phyloP scores from a whole-genome alignment of 2,797 vertebrate species.

The Bovichtus diacanthus region DNA sequence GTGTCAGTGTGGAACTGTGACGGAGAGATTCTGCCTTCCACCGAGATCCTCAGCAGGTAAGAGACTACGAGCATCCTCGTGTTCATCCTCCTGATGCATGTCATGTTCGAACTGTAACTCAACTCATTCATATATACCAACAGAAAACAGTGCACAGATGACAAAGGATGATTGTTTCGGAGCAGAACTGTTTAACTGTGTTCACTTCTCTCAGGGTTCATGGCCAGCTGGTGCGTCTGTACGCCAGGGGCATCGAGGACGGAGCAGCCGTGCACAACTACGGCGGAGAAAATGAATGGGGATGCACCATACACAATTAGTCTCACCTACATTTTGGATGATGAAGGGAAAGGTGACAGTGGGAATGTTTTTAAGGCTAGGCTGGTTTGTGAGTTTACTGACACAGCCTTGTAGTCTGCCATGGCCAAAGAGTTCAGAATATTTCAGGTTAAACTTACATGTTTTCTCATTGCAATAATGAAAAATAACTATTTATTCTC shows the following conservation, averaged over 20 bases:
- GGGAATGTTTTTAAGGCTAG: background rate
- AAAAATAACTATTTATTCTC: constrained; percentile 57
- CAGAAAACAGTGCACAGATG: background rate
- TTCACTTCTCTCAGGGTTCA: constrained; percentile 75
- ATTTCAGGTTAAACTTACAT: constrained; percentile 50
- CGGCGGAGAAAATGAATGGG: constrained; percentile 50
- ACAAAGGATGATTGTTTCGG: background rate
- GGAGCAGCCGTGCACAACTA: constrained; percentile 27
- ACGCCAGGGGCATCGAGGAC: constrained; percentile 86
- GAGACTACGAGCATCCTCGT: background rate
- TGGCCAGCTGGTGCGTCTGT: constrained; percentile 85
- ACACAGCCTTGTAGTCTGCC: background rate
- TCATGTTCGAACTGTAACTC: background rate
- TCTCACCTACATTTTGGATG: background rate
- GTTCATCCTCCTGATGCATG: background rate
- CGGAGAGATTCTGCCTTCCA: constrained; percentile 85
- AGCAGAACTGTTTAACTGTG: constrained; percentile 4
- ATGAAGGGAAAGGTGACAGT: background rate
- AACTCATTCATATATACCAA: background rate
- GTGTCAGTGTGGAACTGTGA: constrained; percentile 90
- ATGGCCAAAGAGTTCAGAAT: constrained; percentile 43
- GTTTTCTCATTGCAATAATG: constrained; percentile 29
- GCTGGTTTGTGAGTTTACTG: background rate
- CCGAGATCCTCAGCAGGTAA: constrained; percentile 83
- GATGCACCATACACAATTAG: constrained; percentile 37